Evolutionary conservation across 2,888 invertebrate genomes (phyloP).

Genomic region (Brachynemurus nebulosus): DNA sequence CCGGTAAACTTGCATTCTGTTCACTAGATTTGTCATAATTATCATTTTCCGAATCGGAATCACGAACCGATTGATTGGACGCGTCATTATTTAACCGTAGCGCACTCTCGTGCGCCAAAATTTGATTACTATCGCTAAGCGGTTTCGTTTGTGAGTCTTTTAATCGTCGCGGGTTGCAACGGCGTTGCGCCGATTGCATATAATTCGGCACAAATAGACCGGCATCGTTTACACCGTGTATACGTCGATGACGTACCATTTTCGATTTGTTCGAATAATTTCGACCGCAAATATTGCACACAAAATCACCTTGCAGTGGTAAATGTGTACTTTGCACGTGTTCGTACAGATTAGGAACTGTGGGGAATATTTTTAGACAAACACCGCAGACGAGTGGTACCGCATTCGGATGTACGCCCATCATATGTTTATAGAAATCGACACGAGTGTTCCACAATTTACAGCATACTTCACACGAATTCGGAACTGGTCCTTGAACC

Average conservation of each 20-base stretch:
- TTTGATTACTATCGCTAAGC: too few species aligned
- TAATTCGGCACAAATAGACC: background rate
- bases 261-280: conserved; percentile 36
- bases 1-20: too few species aligned
- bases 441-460: conserved; percentile 36
- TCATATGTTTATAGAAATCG: conserved; percentile 37
- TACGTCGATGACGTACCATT: conserved; percentile 34
- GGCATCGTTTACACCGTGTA: conserved; percentile 26
- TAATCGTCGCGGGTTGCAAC: too few species aligned
- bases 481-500: conserved; percentile 27
- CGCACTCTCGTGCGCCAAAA: too few species aligned
- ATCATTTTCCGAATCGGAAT: conserved; percentile 3
- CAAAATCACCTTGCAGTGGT: conserved; percentile 33
- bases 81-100: background rate
- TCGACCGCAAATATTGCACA: conserved; percentile 35
- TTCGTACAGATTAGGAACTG: conserved; percentile 28
- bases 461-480: conserved; percentile 34
- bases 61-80: background rate
- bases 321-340: conserved; percentile 33
- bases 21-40: too few species aligned
- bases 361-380: conserved; percentile 34
- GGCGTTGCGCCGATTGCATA: background rate
- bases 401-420: conserved; percentile 36
- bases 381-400: conserved; percentile 35
- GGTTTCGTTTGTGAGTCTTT: too few species aligned